Evolutionary conservation across 2,888 invertebrate species (phyloP).

Genomic region (Lapara coniferarum): DNA sequence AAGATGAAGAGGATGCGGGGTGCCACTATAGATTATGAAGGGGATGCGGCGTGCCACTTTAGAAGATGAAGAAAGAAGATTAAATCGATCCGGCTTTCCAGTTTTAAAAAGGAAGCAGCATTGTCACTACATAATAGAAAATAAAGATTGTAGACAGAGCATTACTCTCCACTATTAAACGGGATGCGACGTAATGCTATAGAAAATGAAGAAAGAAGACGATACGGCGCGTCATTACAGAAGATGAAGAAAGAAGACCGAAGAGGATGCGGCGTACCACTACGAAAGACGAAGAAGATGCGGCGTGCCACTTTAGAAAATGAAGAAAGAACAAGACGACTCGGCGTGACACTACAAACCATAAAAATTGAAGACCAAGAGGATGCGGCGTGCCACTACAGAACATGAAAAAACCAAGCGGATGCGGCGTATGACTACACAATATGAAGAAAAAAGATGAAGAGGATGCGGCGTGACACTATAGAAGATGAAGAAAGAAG

Average conservation of each 20-base stretch:
- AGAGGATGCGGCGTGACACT: background rate
- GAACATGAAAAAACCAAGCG: conserved; percentile 14
- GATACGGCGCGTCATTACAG: too few relatives aligned
- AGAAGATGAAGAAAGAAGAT: conserved; percentile 25
- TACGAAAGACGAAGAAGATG: conserved; percentile 18
- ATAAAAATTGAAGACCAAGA: conserved; percentile 12
- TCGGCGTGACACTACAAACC: too few relatives aligned
- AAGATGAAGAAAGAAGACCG: conserved; percentile 21
- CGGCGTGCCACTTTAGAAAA: background rate
- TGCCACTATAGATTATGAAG: background rate
- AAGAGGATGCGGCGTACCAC: background rate
- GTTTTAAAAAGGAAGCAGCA: too few relatives aligned
- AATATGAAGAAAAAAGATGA: conserved; percentile 30
- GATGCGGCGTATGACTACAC: background rate
- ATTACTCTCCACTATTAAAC: too few relatives aligned
- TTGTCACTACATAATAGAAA: too few relatives aligned
- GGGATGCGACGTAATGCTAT: background rate
- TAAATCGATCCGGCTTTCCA: too few relatives aligned
- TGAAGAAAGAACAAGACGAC: conserved; percentile 22
- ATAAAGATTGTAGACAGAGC: too few relatives aligned
- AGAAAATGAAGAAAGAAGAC: conserved; percentile 20
- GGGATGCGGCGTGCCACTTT: background rate
- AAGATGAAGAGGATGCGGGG: background rate
- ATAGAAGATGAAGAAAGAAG: conserved; percentile 21
- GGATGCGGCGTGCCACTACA: too few relatives aligned